Percentiles rank a stretch among this genome's conserved stretches.
phyloP scores from a whole-genome alignment of 2,888 invertebrate genomes.

The Sminthurides aquaticus region DNA sequence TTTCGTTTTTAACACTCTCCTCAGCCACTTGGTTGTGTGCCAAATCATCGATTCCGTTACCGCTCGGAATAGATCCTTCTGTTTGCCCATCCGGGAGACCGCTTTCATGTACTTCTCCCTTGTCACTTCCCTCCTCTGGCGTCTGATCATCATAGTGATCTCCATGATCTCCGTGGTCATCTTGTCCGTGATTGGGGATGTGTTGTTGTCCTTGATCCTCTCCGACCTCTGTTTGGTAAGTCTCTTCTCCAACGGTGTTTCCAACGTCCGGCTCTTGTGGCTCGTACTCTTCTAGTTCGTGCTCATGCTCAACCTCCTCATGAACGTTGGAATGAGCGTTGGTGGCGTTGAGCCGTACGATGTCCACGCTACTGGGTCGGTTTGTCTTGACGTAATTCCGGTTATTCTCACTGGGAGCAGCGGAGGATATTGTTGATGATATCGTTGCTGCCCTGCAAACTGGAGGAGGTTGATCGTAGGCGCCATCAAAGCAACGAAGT shows the following conservation, averaged over 20 bases:
- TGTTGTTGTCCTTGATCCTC: background rate
- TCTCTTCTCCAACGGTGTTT: background rate
- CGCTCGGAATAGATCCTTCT: background rate
- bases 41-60: conserved; percentile 5
- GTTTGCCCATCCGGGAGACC: background rate
- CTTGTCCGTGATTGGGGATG: background rate
- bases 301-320: background rate
- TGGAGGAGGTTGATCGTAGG: conserved; percentile 70
- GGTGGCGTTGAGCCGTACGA: background rate
- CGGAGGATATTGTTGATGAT: background rate
- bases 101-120: background rate
- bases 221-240: background rate
- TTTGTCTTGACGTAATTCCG: background rate
- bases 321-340: background rate
- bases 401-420: conserved; percentile 2
- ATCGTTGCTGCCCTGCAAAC: conserved; percentile 53
- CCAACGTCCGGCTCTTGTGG: background rate
- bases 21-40: conserved; percentile 17
- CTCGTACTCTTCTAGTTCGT: background rate
- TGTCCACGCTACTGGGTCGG: background rate
- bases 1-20: conserved; percentile 18
- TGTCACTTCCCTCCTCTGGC: background rate
- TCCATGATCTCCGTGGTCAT: background rate
- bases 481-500: conserved; percentile 66
- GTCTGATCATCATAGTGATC: background rate